Base-by-base conservation (phyloP, 2,888 invertebrate genomes). In the Archaeoteleia sp. region DNA sequence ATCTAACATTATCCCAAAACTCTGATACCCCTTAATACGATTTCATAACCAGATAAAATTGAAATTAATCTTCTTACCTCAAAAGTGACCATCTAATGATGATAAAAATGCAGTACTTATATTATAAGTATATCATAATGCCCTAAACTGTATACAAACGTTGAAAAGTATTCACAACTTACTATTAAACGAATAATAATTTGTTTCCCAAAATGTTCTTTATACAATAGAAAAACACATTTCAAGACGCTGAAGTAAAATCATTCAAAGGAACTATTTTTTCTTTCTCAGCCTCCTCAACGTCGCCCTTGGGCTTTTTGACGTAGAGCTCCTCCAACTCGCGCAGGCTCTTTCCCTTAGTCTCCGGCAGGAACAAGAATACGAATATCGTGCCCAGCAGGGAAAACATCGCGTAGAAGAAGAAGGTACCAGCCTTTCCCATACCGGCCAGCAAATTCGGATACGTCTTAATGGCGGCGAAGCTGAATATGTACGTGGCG, bases 401-500 rank as follows among this genome's bases (percentile, higher is more conserved):
- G 0, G 88, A 85, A 25, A 87, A 66, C 0, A 74, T 63, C 0
- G 87, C 87, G 73, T 87, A 89, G 69, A 88, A 87, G 23, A 82
- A 83, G 70, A 89, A 89, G 0, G 88, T 85, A 0, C 88, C 88
- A 25, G 86, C 81, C 15, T 82, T 83, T 0, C 86, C 86, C 72
- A 89, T 78, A 1, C 67, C 29, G 0, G 61, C 17, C 6, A 84
- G 69, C 86, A 89, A 86, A 17, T 84, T 79, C 0, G 87, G 87
- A 71, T 88, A 89, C 1, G 84, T 80, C 72, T 89, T 89, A 0
- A 89, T 85, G 1, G 87, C 85, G 1, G 87, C 73, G 60, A 89
- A 89, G 70, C 88, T 88, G 67, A 88, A 88, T 2, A 86, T 73
- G 61, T 89, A 89, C 1, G 86, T 88, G 0, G 85, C 60, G 30